Evolutionary conservation across 2,113 vertebrate species (phyloP).

Genomic region (Opisthocomus hoazin): DNA sequence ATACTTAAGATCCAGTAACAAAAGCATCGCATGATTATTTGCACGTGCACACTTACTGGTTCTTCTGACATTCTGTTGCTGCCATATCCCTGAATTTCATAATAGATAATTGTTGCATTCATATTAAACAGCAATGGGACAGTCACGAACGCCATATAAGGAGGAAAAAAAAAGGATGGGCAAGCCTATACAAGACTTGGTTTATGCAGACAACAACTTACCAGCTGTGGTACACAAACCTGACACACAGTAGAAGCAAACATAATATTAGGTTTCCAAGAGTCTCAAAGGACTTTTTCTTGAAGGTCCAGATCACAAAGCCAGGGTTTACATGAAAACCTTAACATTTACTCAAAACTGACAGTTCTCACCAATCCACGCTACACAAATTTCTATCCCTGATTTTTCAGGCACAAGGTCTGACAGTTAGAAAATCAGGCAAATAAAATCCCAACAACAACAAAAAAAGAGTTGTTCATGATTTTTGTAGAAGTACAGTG

Average conservation of each 20-base stretch:
- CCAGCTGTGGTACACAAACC: background rate
- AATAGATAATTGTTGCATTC: background rate
- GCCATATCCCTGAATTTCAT: background rate
- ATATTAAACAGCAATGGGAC: background rate
- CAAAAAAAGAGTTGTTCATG: too few species aligned
- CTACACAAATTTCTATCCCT: rapidly evolving
- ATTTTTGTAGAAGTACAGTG: background rate
- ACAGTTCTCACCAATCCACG: background rate
- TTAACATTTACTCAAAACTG: background rate
- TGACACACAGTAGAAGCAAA: background rate
- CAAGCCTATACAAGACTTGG: background rate
- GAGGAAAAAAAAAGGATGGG: background rate
- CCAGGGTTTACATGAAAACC: background rate
- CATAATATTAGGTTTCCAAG: background rate
- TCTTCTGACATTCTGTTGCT: background rate
- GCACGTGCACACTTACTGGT: background rate
- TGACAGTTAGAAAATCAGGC: background rate
- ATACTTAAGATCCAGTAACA: background rate
- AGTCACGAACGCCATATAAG: background rate
- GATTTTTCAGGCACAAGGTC: background rate
- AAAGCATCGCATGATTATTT: background rate
- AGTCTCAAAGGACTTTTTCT: background rate
- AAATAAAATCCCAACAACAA: background rate
- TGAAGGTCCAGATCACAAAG: background rate
- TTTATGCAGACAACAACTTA: background rate